Base-by-base conservation (phyloP, 2,797 vertebrate genomes). In the Austrolebias charrua region DNA sequence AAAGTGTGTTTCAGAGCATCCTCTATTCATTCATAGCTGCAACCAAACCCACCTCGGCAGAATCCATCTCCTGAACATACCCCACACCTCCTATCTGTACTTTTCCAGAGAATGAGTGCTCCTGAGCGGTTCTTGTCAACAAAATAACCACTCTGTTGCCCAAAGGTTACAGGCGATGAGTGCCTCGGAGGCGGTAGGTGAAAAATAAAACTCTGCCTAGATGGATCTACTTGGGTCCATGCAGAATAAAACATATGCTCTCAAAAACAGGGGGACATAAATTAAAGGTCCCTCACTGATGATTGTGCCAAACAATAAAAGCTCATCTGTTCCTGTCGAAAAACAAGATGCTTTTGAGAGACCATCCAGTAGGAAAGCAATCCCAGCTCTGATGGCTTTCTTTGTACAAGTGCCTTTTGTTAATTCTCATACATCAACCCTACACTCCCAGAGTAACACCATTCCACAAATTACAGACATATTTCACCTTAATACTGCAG, bases 81-180 rank as follows among this genome's bases (percentile, higher is more conserved):
- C n/a, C n/a, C n/a, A n/a, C 48, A 10, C 71, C 65, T 62, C 73
- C 66, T 63, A 66, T 62, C 61, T 14, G 44, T 16, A 18, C 52
- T 58, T 33, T 49, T 51, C 47, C 33, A 19, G 66, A 53, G 46
- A 68, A 63, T 58, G 70, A 79, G 66, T 42, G 70, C 63, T 63
- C 74, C 64, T 59, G 76, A 81, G 78, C 54, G 69, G 53, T 45
- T 64, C 66, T 64, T 81, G 75, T 81, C 81, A 76, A 75, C 79
- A 71, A 76, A 84, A 75, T 71, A 79, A 77, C 64, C 57, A 11
- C 60, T 69, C 69, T 63, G 7, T 71, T 40, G 69, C 24, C 35
- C 13, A 2, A 66, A 56, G 72, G 79, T 75, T 73, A 59, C 49
- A 50, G 61, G 20, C 48, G 45, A 69, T 60, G 57, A 78, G 79